A percentile compares a stretch with the other conserved stretches of the same genome.
phyloP scores from a whole-genome alignment of 2,888 invertebrate species.

The Proisotoma minuta region DNA sequence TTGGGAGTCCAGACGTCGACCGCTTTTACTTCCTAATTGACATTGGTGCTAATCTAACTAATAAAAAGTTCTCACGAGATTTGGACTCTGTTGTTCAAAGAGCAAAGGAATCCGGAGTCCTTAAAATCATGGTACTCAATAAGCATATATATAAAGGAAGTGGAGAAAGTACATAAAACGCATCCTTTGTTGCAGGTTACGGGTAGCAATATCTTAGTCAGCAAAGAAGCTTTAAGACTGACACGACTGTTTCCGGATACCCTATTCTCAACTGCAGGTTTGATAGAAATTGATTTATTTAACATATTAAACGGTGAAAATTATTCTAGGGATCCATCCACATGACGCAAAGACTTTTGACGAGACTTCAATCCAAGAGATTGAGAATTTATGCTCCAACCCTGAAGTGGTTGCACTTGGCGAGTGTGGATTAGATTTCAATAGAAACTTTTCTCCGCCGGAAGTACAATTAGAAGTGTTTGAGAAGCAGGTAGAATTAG shows the following conservation, averaged over 20 bases:
- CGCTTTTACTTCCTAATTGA: conserved; percentile 81
- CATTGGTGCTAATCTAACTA: conserved; percentile 86
- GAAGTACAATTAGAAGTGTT: conserved; percentile 80
- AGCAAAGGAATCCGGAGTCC: conserved; percentile 88
- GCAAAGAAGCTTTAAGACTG: conserved; percentile 82
- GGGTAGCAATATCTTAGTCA: conserved; percentile 80
- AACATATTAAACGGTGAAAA: neutral
- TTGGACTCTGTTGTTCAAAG: conserved; percentile 84
- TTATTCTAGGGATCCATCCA: conserved; percentile 71
- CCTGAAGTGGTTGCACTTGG: conserved; percentile 76
- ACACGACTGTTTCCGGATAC: conserved; percentile 85
- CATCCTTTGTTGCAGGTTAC: conserved; percentile 57
- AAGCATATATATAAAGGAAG: no score
- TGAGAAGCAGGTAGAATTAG: conserved; percentile 76
- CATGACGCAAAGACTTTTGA: conserved; percentile 91
- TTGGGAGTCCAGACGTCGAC: conserved; percentile 54
- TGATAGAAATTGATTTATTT: neutral
- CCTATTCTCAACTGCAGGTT: conserved; percentile 84
- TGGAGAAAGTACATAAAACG: no score
- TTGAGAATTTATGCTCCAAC: conserved; percentile 69
- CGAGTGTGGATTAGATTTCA: conserved; percentile 11
- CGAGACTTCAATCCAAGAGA: conserved; percentile 57
- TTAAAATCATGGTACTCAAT: conserved; percentile 80
- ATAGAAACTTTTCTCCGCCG: conserved; percentile 84
- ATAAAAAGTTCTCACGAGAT: conserved; percentile 88